These are phyloP conservation scores for Lordiphosa clarofinis DNA, from an alignment of 1,140 invertebrate species.

Conservation along the genomic window DNA sequence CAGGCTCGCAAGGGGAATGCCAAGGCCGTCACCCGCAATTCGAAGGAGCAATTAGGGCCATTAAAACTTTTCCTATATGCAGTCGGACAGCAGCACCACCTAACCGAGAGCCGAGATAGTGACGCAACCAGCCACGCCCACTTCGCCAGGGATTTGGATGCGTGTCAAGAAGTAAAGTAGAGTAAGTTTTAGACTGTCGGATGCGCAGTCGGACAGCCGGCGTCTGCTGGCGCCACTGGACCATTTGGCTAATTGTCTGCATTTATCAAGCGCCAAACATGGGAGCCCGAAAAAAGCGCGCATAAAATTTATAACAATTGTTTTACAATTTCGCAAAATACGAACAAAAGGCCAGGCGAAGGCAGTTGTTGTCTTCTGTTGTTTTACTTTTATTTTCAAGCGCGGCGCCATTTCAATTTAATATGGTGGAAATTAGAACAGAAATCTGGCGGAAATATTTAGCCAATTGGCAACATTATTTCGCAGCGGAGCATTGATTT, in stretches of 20 bases:
- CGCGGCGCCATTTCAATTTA: conserved; percentile 53
- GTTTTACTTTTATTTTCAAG: conserved; percentile 50
- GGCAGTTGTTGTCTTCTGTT: conserved; percentile 28
- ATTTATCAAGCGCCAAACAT: conserved; percentile 65
- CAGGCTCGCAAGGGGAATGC: neutral
- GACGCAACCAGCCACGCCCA: neutral
- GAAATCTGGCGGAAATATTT: conserved; percentile 60
- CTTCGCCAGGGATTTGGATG: conserved; percentile 29
- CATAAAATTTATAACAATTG: conserved; percentile 73
- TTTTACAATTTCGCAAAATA: conserved; percentile 60
- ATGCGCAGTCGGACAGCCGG: conserved; percentile 15
- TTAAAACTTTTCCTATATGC: conserved; percentile 2
- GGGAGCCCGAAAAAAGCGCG: conserved; percentile 34
- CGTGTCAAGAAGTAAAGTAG: conserved; percentile 32
- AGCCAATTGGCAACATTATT: conserved; percentile 67
- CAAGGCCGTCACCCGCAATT: conserved; percentile 1
- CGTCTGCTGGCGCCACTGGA: conserved; percentile 62
- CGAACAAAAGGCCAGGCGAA: conserved; percentile 7
- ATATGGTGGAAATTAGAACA: conserved; percentile 46
- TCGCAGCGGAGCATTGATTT: conserved; percentile 55
- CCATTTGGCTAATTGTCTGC: conserved; percentile 74
- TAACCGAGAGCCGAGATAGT: neutral
- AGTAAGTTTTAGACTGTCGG: conserved; percentile 24
- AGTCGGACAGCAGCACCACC: too few species aligned
- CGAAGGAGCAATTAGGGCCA: conserved; percentile 7